phyloP scores from a whole-genome alignment of 2,888 invertebrate species.

The Allygus modestus region DNA sequence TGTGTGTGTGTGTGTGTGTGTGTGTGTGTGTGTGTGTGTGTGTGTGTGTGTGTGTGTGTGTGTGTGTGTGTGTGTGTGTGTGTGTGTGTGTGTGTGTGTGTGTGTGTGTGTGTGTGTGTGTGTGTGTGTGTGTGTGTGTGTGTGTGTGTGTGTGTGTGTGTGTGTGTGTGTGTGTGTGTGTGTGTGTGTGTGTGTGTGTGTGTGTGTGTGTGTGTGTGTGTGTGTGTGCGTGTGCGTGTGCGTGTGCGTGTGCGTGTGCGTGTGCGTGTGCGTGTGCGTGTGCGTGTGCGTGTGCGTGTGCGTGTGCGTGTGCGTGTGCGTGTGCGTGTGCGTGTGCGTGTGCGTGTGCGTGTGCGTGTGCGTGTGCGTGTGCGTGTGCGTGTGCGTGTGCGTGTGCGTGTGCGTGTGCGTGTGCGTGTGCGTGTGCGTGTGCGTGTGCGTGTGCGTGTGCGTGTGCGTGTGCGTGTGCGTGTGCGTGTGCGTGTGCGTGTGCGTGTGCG shows the following conservation, averaged over 20 bases:
- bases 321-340: slow-evolving; percentile 4
- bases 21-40: background rate
- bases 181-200: slow-evolving; percentile 16
- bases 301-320: slow-evolving; percentile 6
- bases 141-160: too few relatives aligned
- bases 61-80: slow-evolving; percentile 12
- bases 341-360: slow-evolving; percentile 8
- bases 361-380: background rate
- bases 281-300: slow-evolving; percentile 12
- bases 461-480: slow-evolving; percentile 12
- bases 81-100: slow-evolving; percentile 2
- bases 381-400: slow-evolving; percentile 3
- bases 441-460: background rate
- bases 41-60: slow-evolving; percentile 16
- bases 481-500: slow-evolving; percentile 6
- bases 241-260: slow-evolving; percentile 6
- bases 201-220: slow-evolving; percentile 27
- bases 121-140: background rate
- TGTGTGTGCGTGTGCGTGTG: slow-evolving; percentile 17
- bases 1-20: background rate
- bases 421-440: background rate
- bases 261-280: slow-evolving; percentile 12
- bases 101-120: slow-evolving; percentile 27
- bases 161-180: slow-evolving; percentile 21
- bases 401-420: slow-evolving; percentile 12